Base-by-base conservation (phyloP, 2,113 vertebrate genomes). In the Sinocyclocheilus grahami region DNA sequence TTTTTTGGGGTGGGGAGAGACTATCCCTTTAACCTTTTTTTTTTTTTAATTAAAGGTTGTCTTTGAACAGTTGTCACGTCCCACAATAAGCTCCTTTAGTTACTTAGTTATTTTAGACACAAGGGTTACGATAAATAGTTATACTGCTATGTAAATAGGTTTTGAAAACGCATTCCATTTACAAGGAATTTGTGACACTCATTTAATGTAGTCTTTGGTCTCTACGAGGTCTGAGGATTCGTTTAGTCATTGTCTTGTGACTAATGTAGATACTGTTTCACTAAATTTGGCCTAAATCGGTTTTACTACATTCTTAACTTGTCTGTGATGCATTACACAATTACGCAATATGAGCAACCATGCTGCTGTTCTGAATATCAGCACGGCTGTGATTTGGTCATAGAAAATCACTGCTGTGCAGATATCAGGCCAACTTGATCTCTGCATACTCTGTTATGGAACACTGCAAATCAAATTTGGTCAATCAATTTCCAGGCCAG, bases 101-200 rank as follows among this genome's bases (percentile, higher is more conserved):
- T 2, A 48, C 11, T 5, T 14, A 6, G 46, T 78, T 33, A 55
- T 53, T 78, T 30, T 51, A 55, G 27, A 33, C 3, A 27, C 9
- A 33, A 78, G 4, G 76, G 53, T 33, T 55, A 78, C 0, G 0
- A 11, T 69, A 2, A 85, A 84, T 51, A 63, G 27, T 78, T 85
- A 80, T 33, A 80, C 87, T 78, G 72, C 72, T 83, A 86, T 85
- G 76, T 78, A 86, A 60, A 71, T n/a, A 39, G 76, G 24, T 85
- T 79, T 79, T 77, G 7, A 71, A 85, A 51, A 78, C 37, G 8
- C 46, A 78, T 83, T 86, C n/a, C 55, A 84, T 60, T 22, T 85
- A 33, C 18, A 83, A 74, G 55, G 24, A 58, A 89, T 76, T 81
- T 75, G 67, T 71, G 53, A 87, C 78, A 78, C 79, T 78, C n/a